Conservation (phyloP, 2,888 invertebrate genomes). For the Deladenus siricidicola region DNA sequence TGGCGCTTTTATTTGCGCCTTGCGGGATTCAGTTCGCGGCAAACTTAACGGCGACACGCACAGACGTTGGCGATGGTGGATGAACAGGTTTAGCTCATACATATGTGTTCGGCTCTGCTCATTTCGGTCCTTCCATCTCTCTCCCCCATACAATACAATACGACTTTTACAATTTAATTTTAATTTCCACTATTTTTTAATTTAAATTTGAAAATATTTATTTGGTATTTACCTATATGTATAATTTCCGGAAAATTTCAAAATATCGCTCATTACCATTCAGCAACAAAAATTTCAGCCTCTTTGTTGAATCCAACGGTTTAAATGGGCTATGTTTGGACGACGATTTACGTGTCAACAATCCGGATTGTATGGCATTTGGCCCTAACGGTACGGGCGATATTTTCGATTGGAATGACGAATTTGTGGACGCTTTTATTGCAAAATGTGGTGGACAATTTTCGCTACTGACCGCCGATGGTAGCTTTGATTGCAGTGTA, state of each 20-base stretch:
- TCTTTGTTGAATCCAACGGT: too few relatives aligned
- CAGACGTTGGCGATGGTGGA: conserved; percentile 20
- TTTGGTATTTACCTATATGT: too few relatives aligned
- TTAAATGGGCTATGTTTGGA: conserved; percentile 20
- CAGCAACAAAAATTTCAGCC: too few relatives aligned
- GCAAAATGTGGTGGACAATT: conserved; percentile 7
- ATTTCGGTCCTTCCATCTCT: not conserved
- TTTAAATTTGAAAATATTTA: too few relatives aligned
- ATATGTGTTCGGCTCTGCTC: not conserved
- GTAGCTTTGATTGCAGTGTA: conserved; percentile 32
- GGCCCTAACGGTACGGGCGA: conserved; percentile 26
- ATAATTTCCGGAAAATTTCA: too few relatives aligned
- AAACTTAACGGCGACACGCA: conserved; percentile 11
- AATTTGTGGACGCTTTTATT: conserved; percentile 4
- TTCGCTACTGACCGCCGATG: conserved; percentile 35
- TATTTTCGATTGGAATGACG: conserved; percentile 18
- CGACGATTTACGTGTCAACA: conserved; percentile 16
- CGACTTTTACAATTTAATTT: too few relatives aligned
- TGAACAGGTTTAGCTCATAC: conserved; percentile 14
- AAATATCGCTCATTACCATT: too few relatives aligned
- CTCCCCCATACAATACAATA: too few relatives aligned
- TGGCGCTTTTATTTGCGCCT: conserved; percentile 80
- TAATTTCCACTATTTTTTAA: too few relatives aligned
- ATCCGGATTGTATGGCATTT: conserved; percentile 21
- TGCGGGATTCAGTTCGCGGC: conserved; percentile 70